Evolutionary conservation across 1,140 invertebrate genomes (phyloP).

Genomic region (Arion vulgaris): DNA sequence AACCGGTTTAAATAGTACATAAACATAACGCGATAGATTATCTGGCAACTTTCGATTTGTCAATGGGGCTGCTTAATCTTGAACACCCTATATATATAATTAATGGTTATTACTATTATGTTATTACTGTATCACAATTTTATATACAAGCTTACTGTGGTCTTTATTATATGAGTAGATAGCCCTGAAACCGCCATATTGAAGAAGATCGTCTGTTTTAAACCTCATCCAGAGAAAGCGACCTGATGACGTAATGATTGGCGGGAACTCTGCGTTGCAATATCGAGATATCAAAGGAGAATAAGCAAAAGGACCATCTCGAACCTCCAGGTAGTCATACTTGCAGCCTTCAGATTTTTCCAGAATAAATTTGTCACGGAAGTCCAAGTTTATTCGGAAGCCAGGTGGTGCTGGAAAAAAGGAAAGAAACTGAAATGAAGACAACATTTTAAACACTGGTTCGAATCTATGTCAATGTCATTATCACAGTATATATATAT

Average conservation of each 20-base stretch:
- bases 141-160: constrained; percentile 41
- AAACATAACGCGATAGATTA: no score
- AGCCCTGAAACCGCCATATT: constrained; percentile 86
- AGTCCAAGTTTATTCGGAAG: constrained; percentile 84
- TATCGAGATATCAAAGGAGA: constrained; percentile 80
- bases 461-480: no score
- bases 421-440: neutral
- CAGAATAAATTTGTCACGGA: constrained; percentile 85
- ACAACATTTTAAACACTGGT: no score
- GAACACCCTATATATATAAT: no score
- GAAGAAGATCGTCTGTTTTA: constrained; percentile 87
- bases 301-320: constrained; percentile 89
- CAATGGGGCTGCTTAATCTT: no score
- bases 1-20: no score
- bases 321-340: constrained; percentile 87
- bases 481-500: no score
- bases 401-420: constrained; percentile 80
- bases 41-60: no score
- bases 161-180: constrained; percentile 76
- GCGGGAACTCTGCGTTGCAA: constrained; percentile 86
- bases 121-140: no score
- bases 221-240: constrained; percentile 88
- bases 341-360: constrained; percentile 82
- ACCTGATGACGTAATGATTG: constrained; percentile 82
- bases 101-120: no score